phyloP scores from a whole-genome alignment of 30 jellyfish, hydroid and myxozoan genomes.

The Sanderia malayensis region DNA sequence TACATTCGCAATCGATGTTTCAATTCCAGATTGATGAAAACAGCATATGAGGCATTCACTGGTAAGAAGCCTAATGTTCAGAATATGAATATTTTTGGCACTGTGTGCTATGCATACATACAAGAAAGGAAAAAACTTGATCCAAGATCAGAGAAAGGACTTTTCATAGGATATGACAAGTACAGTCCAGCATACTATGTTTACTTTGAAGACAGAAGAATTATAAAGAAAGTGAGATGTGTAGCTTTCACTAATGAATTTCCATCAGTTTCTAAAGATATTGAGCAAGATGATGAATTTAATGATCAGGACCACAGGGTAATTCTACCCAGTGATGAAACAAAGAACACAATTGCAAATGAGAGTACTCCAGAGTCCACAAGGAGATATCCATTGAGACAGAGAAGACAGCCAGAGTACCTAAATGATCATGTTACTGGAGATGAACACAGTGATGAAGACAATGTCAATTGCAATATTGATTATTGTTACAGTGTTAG shows the following conservation, averaged over 20 bases:
- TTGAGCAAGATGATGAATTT: neutral
- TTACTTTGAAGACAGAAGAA: conserved; percentile 14
- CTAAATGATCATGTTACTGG: neutral
- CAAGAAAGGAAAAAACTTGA: conserved; percentile 15
- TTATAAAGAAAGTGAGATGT: conserved; percentile 22
- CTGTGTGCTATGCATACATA: neutral
- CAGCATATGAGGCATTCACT: conserved; percentile 30
- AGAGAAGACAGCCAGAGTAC: neutral
- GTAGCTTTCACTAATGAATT: neutral
- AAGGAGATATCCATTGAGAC: neutral
- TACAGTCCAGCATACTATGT: conserved; percentile 52
- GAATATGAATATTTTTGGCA: neutral
- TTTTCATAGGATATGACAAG: conserved; percentile 54
- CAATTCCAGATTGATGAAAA: conserved; percentile 17
- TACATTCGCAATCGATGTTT: conserved; percentile 17
- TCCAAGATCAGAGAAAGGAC: conserved; percentile 21
- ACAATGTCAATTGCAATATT: too few relatives aligned
- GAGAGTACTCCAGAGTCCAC: neutral
- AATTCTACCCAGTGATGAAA: neutral
- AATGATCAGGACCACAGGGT: neutral
- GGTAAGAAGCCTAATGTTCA: neutral
- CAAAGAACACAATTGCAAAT: neutral
- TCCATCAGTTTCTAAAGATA: neutral
- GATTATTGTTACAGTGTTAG: neutral
- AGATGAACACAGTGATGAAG: neutral